phyloP scores from a whole-genome alignment of 2,888 invertebrate genomes.

The Byasa hedistus region DNA sequence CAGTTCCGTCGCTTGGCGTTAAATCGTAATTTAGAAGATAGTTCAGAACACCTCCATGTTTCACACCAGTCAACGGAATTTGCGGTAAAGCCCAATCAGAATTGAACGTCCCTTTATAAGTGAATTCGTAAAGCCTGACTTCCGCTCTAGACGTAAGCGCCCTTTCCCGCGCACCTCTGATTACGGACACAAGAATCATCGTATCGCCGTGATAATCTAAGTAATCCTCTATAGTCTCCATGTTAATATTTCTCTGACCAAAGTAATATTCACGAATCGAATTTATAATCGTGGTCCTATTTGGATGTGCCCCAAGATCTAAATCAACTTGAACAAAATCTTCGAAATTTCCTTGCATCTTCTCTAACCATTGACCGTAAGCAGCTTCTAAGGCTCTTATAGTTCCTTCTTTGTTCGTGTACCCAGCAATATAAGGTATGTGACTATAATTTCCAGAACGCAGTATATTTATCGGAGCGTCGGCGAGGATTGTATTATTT shows the following conservation, averaged over 20 bases:
- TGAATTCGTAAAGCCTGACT: conserved; percentile 60
- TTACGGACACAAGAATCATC: conserved; percentile 52
- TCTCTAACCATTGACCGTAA: conserved; percentile 48
- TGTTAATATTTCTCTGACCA: conserved; percentile 43
- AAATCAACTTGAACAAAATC: conserved; percentile 63
- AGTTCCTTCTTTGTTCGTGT: conserved; percentile 64
- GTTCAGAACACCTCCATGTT: conserved; percentile 61
- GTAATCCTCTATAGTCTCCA: conserved; percentile 59
- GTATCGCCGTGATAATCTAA: conserved; percentile 66
- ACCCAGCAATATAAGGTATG: conserved; percentile 62
- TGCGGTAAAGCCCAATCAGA: conserved; percentile 55
- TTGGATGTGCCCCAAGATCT: conserved; percentile 39
- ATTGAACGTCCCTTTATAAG: conserved; percentile 55
- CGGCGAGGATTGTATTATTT: conserved; percentile 51
- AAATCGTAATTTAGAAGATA: conserved; percentile 60
- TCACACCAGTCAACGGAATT: conserved; percentile 57
- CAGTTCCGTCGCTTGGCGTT: conserved; percentile 40
- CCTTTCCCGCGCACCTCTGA: conserved; percentile 58
- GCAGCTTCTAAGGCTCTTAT: conserved; percentile 54
- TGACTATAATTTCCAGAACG: conserved; percentile 55
- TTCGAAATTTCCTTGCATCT: conserved; percentile 61
- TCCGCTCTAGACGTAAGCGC: conserved; percentile 48
- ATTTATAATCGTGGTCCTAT: conserved; percentile 42
- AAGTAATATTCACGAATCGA: conserved; percentile 59
- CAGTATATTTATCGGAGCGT: conserved; percentile 57